Conservation (phyloP, 2,888 invertebrate species). For the Dynastes grantii region DNA sequence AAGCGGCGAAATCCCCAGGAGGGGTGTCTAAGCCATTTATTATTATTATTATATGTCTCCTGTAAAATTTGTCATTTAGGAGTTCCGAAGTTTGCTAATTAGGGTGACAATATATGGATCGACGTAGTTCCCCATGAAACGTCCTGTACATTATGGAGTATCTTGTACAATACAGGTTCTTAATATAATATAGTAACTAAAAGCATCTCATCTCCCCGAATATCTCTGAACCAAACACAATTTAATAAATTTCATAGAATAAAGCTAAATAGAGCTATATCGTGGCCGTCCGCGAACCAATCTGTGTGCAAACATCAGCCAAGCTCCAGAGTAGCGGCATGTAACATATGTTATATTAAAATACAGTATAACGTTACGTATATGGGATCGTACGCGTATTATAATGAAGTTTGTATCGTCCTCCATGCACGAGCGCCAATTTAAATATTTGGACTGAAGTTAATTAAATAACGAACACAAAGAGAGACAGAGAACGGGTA, state of each 20-base stretch:
- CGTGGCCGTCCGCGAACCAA: neutral
- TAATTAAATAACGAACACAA: slow-evolving; percentile 63
- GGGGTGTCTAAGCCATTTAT: too few relatives aligned
- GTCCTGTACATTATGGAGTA: too few relatives aligned
- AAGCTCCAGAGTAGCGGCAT: slow-evolving; percentile 20
- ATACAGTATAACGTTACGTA: slow-evolving; percentile 53
- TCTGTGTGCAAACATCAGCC: slow-evolving; percentile 28
- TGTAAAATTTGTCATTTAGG: too few relatives aligned
- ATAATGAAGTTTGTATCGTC: slow-evolving; percentile 59
- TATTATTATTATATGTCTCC: too few relatives aligned
- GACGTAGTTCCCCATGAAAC: too few relatives aligned
- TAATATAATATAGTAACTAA: neutral
- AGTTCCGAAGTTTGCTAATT: too few relatives aligned
- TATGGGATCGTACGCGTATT: slow-evolving; percentile 31
- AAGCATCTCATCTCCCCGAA: neutral
- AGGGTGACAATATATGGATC: too few relatives aligned
- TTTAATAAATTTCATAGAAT: neutral
- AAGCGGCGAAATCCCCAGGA: too few relatives aligned
- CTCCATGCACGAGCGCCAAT: slow-evolving; percentile 54
- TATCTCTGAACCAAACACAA: neutral
- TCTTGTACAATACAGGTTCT: too few relatives aligned
- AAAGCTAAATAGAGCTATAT: neutral
- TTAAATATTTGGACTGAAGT: slow-evolving; percentile 65
- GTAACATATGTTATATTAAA: slow-evolving; percentile 64
- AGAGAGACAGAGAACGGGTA: neutral